Conservation (phyloP, 2,888 invertebrate species). For the Choristoneura rosaceana region DNA sequence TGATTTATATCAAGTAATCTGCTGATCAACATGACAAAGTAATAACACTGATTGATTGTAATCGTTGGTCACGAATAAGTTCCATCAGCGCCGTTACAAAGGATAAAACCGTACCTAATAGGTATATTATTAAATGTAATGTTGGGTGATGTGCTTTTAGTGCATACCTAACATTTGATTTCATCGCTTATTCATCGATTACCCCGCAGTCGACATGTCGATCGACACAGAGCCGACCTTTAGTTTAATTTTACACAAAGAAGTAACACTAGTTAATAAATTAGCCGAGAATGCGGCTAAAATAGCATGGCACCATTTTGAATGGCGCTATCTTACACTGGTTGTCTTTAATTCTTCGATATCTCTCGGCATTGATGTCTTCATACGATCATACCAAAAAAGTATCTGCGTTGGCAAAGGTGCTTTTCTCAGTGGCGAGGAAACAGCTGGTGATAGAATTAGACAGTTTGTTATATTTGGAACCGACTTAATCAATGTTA, state of each 20-base stretch:
- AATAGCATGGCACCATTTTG: conserved; percentile 66
- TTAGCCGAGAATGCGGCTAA: conserved; percentile 62
- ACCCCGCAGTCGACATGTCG: conserved; percentile 42
- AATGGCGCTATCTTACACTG: conserved; percentile 65
- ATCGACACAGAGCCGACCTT: conserved; percentile 39
- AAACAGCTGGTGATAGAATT: conserved; percentile 36
- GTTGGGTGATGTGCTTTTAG: conserved; percentile 37
- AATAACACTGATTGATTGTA: conserved; percentile 20
- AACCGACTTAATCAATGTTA: conserved; percentile 53
- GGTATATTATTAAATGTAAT: conserved; percentile 36
- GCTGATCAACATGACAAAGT: background rate
- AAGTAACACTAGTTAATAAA: conserved; percentile 44
- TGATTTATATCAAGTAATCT: too few species aligned
- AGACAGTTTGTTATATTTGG: conserved; percentile 67
- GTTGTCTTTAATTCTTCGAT: conserved; percentile 65
- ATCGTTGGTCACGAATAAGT: conserved; percentile 8
- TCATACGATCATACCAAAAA: conserved; percentile 60
- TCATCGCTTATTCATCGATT: conserved; percentile 42
- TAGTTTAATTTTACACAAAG: conserved; percentile 39
- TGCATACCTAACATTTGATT: conserved; percentile 43
- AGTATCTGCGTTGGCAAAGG: conserved; percentile 59
- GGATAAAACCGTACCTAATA: background rate
- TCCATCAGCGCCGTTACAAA: conserved; percentile 24
- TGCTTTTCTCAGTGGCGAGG: conserved; percentile 49
- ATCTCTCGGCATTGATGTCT: conserved; percentile 57